These are phyloP conservation scores for Albula goreensis DNA, from an alignment of 2,113 vertebrate genomes.

Conservation along the genomic window DNA sequence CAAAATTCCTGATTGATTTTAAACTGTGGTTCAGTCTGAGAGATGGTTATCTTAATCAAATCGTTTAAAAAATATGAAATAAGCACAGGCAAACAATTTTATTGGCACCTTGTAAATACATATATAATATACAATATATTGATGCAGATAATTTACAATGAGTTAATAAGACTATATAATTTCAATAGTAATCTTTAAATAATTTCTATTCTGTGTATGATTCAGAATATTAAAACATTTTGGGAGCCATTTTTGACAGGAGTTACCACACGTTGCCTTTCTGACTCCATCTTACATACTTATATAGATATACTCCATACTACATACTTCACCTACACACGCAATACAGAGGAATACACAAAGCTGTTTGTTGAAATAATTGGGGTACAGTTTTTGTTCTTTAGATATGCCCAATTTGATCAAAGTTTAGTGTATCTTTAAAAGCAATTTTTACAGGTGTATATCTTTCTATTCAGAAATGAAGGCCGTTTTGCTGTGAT, in stretches of 20 bases:
- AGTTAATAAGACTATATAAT: neutral
- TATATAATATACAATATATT: neutral
- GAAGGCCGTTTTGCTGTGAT: neutral
- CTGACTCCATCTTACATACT: neutral
- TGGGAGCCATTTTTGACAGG: neutral
- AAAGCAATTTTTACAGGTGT: neutral
- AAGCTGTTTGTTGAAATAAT: neutral
- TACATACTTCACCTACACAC: neutral
- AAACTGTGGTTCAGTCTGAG: neutral
- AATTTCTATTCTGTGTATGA: neutral
- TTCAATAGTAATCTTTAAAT: neutral
- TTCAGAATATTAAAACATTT: neutral
- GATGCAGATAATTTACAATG: neutral
- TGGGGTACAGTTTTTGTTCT: too few relatives aligned
- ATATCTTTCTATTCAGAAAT: neutral
- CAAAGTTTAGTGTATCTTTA: neutral
- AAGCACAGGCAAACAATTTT: neutral
- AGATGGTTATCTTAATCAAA: neutral
- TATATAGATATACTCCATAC: neutral
- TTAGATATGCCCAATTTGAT: neutral
- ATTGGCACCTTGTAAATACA: constrained; percentile 3
- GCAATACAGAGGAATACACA: neutral
- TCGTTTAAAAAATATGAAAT: neutral
- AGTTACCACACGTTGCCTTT: neutral
- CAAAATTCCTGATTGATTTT: neutral